phyloP scores from a whole-genome alignment of 2,113 vertebrate genomes.

The Nothoprocta perdicaria region DNA sequence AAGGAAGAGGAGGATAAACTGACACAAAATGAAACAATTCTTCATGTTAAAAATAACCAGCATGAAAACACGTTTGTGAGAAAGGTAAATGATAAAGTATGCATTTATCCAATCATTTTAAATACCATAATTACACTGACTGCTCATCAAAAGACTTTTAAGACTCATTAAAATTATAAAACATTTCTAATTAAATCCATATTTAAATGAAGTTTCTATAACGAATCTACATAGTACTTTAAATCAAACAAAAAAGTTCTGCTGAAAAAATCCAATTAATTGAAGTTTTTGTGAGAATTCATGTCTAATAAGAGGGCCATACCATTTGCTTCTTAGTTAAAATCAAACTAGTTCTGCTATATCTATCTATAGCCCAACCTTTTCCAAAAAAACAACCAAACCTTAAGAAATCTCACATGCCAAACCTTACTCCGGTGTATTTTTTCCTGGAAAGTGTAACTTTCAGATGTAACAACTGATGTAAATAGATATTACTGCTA shows the following conservation, averaged over 20 bases:
- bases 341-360: neutral
- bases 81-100: constrained; percentile 81
- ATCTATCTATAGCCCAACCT: neutral
- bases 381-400: neutral
- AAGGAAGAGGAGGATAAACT: constrained; percentile 64
- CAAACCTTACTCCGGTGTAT: neutral
- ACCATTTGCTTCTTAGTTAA: constrained; percentile 58
- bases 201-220: constrained; percentile 81
- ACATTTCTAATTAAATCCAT: constrained; percentile 83
- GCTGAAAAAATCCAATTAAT: constrained; percentile 45
- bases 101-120: constrained; percentile 82
- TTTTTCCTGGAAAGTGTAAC: neutral
- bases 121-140: constrained; percentile 81
- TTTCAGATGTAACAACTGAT: neutral
- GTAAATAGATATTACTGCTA: neutral
- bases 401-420: neutral
- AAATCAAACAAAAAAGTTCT: constrained; percentile 74
- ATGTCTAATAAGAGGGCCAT: constrained; percentile 55
- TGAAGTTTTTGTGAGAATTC: constrained; percentile 75
- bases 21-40: constrained; percentile 77
- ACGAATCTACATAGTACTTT: constrained; percentile 70
- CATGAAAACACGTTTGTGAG: constrained; percentile 74
- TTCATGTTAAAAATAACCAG: constrained; percentile 73
- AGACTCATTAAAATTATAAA: constrained; percentile 84
- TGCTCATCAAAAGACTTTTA: constrained; percentile 81